Conservation (phyloP, 2,113 vertebrate species). For the Aphyosemion australe region DNA sequence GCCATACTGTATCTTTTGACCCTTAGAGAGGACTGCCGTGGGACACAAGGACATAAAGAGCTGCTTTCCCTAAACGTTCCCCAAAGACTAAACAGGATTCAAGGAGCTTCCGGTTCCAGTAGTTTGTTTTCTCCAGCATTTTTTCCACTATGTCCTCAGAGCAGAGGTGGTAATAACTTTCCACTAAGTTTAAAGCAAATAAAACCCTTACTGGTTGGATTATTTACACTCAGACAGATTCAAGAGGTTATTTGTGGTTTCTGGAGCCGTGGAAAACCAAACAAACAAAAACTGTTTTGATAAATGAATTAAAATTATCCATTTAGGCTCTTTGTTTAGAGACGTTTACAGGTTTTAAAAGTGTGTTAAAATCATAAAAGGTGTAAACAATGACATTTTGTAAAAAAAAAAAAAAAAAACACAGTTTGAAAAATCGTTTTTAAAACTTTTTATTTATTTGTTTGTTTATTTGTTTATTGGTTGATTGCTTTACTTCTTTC, state of each 20-base stretch:
- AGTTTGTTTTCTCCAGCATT: conserved; percentile 53
- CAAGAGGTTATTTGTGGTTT: neutral
- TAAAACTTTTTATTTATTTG: no score
- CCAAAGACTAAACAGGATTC: conserved; percentile 59
- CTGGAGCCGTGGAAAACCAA: neutral
- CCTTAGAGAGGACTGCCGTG: neutral
- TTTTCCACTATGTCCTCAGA: conserved; percentile 14
- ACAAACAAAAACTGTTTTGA: neutral
- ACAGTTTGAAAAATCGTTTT: no score
- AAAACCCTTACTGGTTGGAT: conserved; percentile 22
- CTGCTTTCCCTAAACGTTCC: conserved; percentile 42
- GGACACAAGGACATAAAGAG: conserved; percentile 1
- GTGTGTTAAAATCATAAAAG: no score
- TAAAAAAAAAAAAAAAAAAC: neutral
- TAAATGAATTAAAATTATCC: no score
- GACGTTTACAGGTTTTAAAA: no score
- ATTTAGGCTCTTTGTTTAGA: no score
- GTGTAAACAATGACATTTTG: neutral
- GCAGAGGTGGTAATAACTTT: conserved; percentile 26
- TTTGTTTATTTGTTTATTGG: no score
- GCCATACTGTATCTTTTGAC: neutral
- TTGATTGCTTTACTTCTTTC: no score
- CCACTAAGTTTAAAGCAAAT: conserved; percentile 32
- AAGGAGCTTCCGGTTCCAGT: conserved; percentile 31
- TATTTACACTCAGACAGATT: conserved; percentile 27